These are phyloP conservation scores for Periphyllus acericola DNA, from an alignment of 2,888 invertebrate species.

Conservation along the genomic window DNA sequence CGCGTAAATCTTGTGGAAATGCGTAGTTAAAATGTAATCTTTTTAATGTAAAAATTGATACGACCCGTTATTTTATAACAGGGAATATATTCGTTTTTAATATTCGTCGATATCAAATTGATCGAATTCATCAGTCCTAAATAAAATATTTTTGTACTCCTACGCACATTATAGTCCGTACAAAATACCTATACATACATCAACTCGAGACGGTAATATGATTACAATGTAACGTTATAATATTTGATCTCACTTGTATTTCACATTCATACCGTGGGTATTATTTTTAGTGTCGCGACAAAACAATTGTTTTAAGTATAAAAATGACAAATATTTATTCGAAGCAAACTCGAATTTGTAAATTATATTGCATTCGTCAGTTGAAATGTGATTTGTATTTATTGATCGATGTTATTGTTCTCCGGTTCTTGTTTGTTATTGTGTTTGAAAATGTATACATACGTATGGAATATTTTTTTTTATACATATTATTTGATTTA, in stretches of 20 bases:
- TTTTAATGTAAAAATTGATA: background rate
- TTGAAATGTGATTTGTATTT: constrained; percentile 15
- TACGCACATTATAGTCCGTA: background rate
- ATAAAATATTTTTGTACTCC: background rate
- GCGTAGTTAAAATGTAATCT: background rate
- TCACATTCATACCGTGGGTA: background rate
- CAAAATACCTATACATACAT: background rate
- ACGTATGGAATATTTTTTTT: constrained; percentile 10
- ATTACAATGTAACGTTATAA: background rate
- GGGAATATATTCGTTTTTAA: too few relatives aligned
- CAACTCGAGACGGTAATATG: background rate
- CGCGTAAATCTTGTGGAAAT: background rate
- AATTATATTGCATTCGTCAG: background rate
- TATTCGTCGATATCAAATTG: background rate
- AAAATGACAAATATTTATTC: constrained; percentile 16
- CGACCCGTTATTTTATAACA: background rate
- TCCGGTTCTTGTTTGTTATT: constrained; percentile 32
- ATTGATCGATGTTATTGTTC: constrained; percentile 45
- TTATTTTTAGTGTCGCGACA: background rate
- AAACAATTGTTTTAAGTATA: background rate
- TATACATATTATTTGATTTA: constrained; percentile 49
- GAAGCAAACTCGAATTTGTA: background rate
- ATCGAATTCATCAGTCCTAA: background rate
- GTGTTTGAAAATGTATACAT: constrained; percentile 33
- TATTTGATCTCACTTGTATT: background rate